phyloP scores from a whole-genome alignment of 2,797 vertebrate genomes.

The Telmatherina bonti region DNA sequence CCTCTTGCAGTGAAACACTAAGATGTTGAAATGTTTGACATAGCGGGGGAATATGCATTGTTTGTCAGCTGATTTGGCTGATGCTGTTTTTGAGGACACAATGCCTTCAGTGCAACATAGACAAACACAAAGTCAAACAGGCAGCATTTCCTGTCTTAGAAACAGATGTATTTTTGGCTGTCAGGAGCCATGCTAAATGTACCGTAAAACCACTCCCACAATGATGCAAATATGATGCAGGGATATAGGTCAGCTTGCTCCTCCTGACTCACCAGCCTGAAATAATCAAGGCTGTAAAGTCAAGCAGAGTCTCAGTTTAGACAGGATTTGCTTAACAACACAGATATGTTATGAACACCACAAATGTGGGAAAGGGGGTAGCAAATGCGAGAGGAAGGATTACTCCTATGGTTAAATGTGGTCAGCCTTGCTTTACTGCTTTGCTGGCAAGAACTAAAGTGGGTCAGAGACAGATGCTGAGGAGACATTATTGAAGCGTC shows the following conservation, averaged over 20 bases:
- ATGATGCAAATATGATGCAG: slow-evolving; percentile 64
- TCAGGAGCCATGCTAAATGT: slow-evolving; percentile 44
- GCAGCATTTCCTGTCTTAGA: slow-evolving; percentile 35
- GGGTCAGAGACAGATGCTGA: slow-evolving; percentile 48
- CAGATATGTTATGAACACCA: slow-evolving; percentile 52
- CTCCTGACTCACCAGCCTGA: slow-evolving; percentile 55
- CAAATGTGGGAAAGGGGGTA: slow-evolving; percentile 45
- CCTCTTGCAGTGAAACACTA: slow-evolving; percentile 39
- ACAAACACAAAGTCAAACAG: slow-evolving; percentile 32
- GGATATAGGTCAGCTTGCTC: slow-evolving; percentile 64
- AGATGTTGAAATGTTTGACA: slow-evolving; percentile 28
- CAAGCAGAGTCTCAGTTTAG: slow-evolving; percentile 61
- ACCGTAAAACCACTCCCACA: slow-evolving; percentile 42
- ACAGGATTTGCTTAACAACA: slow-evolving; percentile 67
- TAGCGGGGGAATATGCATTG: slow-evolving; percentile 15
- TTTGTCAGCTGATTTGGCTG: slow-evolving; percentile 34
- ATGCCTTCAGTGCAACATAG: slow-evolving; percentile 29
- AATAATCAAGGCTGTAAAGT: slow-evolving; percentile 56
- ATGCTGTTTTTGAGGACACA: slow-evolving; percentile 30
- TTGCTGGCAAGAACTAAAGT: slow-evolving; percentile 42
- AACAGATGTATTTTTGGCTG: slow-evolving; percentile 38
- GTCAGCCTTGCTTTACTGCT: slow-evolving; percentile 26
- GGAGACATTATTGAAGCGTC: slow-evolving; percentile 25
- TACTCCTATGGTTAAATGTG: slow-evolving; percentile 30
- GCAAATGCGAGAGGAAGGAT: slow-evolving; percentile 47